These are phyloP conservation scores for Bombus fervidus DNA, from an alignment of 1,140 invertebrate genomes.

Conservation along the genomic window DNA sequence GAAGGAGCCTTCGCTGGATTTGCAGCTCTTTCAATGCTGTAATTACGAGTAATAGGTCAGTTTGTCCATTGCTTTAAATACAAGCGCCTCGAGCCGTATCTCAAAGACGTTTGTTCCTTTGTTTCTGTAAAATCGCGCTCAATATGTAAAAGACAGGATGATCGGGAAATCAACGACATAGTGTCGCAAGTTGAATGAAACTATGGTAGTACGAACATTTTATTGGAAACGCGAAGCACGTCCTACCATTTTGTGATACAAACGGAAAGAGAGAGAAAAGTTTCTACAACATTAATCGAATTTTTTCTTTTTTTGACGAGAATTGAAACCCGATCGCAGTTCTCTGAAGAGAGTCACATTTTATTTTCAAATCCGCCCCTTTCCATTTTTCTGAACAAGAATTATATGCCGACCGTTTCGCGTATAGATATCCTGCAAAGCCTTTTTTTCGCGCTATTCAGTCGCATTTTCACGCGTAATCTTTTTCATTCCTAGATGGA, in stretches of 20 bases:
- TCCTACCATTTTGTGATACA: no score
- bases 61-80: constrained; percentile 19
- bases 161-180: neutral
- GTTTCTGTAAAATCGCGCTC: neutral
- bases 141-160: neutral
- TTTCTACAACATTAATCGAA: neutral
- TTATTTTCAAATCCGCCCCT: neutral
- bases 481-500: constrained; percentile 60
- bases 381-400: neutral
- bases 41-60: constrained; percentile 30
- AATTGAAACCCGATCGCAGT: neutral
- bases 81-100: neutral
- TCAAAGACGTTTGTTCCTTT: constrained; percentile 14
- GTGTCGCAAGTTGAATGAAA: neutral
- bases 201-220: no score
- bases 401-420: constrained; percentile 17
- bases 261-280: no score
- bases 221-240: no score
- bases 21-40: neutral
- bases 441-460: constrained; percentile 42
- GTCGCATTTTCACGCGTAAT: constrained; percentile 53
- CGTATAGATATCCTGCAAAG: constrained; percentile 17
- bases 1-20: neutral
- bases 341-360: neutral
- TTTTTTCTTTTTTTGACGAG: neutral